Conservation (phyloP, 2,797 vertebrate genomes). For the Hafferia zeledoni region DNA sequence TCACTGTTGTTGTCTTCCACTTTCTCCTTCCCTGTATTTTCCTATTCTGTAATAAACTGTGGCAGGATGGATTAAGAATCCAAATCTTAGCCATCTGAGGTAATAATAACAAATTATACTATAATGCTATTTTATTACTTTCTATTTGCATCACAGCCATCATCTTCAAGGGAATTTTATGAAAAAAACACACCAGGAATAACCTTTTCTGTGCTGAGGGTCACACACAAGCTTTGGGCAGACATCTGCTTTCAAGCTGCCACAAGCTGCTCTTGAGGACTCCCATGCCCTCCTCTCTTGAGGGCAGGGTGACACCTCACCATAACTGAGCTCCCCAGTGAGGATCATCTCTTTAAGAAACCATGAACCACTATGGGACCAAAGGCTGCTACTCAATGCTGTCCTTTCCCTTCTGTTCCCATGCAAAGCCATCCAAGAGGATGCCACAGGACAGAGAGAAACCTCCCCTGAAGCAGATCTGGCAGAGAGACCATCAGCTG, state of each 20-base stretch:
- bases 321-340: background rate
- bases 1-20: background rate
- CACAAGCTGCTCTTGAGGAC: background rate
- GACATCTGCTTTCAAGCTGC: background rate
- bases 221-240: background rate
- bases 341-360: background rate
- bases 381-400: rapidly evolving
- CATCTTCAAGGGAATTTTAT: background rate
- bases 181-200: background rate
- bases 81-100: background rate
- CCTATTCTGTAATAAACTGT: background rate
- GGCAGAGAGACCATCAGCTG: background rate
- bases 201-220: background rate
- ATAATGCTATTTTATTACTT: background rate
- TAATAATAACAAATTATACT: background rate
- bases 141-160: background rate
- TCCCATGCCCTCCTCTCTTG: background rate
- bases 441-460: background rate
- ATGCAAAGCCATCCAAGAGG: background rate
- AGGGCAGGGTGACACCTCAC: background rate
- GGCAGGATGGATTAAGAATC: background rate
- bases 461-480: background rate
- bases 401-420: background rate
- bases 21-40: background rate
- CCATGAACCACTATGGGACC: rapidly evolving